These are phyloP conservation scores for Callospermophilus lateralis DNA, from an alignment of 2,113 vertebrate species.

Conservation along the genomic window DNA sequence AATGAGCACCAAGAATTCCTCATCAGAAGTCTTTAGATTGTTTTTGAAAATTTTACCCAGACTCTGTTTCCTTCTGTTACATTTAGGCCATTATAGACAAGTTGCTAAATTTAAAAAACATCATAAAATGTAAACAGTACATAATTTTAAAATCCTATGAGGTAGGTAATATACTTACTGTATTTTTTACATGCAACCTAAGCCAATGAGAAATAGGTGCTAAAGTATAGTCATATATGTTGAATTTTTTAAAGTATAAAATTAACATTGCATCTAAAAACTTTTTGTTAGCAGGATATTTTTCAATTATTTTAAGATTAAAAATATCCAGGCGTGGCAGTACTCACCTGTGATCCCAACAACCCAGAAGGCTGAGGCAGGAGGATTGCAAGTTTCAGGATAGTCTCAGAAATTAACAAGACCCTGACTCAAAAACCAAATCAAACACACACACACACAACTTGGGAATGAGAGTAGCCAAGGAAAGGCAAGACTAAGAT, in stretches of 20 bases:
- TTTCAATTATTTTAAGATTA: not conserved
- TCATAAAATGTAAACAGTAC: not conserved
- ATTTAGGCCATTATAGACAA: not conserved
- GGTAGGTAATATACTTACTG: not conserved
- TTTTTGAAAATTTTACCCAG: not conserved
- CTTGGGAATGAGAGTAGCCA: too few species aligned
- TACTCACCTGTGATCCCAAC: too few species aligned
- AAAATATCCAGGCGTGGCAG: not conserved
- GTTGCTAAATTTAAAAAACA: not conserved
- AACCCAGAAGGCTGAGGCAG: too few species aligned
- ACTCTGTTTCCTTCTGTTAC: not conserved
- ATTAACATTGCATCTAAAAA: not conserved
- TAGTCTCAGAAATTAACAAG: too few species aligned
- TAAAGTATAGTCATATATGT: not conserved
- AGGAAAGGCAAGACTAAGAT: not conserved
- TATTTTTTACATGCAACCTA: not conserved
- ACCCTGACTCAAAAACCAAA: too few species aligned
- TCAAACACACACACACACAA: too few species aligned
- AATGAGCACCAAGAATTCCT: not conserved
- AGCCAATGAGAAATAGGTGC: not conserved
- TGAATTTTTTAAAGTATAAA: not conserved
- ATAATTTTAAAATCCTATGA: conserved; percentile 26
- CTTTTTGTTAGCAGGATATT: not conserved
- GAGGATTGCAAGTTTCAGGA: too few species aligned
- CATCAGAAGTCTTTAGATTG: not conserved